Evolutionary conservation across 1,140 invertebrate genomes (phyloP).

Genomic region (Nymphalis io): DNA sequence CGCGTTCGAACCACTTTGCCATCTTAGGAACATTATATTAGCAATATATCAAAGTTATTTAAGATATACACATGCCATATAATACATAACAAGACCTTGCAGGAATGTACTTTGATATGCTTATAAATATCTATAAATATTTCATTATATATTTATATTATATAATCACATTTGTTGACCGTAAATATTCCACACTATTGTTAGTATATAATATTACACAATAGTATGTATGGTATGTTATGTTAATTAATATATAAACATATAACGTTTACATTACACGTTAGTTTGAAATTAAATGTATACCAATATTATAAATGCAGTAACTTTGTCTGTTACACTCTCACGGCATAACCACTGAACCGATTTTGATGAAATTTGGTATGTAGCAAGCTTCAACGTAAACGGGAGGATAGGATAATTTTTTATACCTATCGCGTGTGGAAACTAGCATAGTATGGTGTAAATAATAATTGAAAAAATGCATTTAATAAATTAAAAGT

Average conservation of each 20-base stretch:
- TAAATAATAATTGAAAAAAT: too few relatives aligned
- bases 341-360: too few relatives aligned
- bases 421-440: too few relatives aligned
- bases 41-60: neutral
- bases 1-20: too few relatives aligned
- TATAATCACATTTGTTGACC: slow-evolving; percentile 4
- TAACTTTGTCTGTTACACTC: too few relatives aligned
- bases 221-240: neutral
- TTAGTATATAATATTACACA: neutral
- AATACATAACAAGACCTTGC: neutral
- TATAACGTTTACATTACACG: neutral
- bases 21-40: too few relatives aligned
- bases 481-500: too few relatives aligned
- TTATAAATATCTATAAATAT: neutral
- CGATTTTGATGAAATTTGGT: too few relatives aligned
- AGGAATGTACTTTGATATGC: neutral
- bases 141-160: slow-evolving; percentile 4
- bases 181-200: slow-evolving; percentile 10
- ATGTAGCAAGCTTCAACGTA: too few relatives aligned
- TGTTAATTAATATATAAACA: neutral
- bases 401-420: too few relatives aligned
- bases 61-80: neutral
- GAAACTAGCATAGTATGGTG: too few relatives aligned
- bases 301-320: too few relatives aligned
- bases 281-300: neutral